A percentile compares a stretch with the other conserved stretches of the same genome.
These are phyloP conservation scores for Eublepharis macularius DNA, from an alignment of 2,113 vertebrate genomes.

Conservation along the genomic window DNA sequence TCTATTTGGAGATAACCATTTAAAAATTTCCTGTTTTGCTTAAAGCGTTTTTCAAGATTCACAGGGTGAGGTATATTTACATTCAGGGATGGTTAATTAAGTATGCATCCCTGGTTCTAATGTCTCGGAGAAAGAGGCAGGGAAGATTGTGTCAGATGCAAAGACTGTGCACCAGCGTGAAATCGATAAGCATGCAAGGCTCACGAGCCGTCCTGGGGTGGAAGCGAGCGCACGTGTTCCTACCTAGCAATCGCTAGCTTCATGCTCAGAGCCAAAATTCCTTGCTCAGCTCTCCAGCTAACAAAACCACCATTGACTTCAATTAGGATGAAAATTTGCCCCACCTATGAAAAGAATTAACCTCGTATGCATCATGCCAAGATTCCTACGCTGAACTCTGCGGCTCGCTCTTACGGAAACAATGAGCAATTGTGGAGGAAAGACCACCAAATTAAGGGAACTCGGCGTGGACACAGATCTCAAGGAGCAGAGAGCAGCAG, in stretches of 20 bases:
- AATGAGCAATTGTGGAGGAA: conserved; percentile 43
- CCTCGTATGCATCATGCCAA: conserved; percentile 22
- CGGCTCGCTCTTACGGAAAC: conserved; percentile 47
- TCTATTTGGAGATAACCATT: background rate
- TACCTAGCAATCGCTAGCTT: background rate
- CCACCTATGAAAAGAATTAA: background rate
- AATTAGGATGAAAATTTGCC: conserved; percentile 2
- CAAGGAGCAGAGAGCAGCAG: background rate
- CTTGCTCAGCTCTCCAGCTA: rapidly evolving
- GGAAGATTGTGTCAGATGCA: background rate
- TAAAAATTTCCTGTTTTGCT: background rate
- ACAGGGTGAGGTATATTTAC: background rate
- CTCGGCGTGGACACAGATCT: conserved; percentile 2
- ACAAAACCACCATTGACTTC: conserved; percentile 8
- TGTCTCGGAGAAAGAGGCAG: background rate
- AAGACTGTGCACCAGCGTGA: background rate
- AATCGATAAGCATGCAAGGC: background rate
- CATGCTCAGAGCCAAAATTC: background rate
- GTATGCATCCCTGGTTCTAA: rapidly evolving
- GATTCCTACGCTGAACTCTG: conserved; percentile 41
- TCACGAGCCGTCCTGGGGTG: background rate
- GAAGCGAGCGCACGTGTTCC: background rate
- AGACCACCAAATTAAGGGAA: conserved; percentile 5
- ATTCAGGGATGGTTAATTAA: background rate
- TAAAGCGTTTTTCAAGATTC: background rate